Evolutionary conservation across 1,140 invertebrate genomes (phyloP).

Genomic region (Cylas formicarius): DNA sequence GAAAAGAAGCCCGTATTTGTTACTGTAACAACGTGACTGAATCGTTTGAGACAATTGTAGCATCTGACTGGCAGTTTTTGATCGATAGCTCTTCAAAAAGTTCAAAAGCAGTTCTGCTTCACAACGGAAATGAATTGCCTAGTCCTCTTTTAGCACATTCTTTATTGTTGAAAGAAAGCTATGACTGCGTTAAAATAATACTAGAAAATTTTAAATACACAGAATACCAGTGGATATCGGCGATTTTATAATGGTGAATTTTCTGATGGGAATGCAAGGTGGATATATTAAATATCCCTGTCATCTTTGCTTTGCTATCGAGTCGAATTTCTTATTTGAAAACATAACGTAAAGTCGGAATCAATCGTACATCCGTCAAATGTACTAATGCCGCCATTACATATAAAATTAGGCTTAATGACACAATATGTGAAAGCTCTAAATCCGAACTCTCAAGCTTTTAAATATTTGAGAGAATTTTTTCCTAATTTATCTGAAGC

Average conservation of each 20-base stretch:
- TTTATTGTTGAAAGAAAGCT: constrained; percentile 33
- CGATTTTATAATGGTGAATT: constrained; percentile 34
- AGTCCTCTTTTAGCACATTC: constrained; percentile 36
- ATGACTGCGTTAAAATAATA: constrained; percentile 31
- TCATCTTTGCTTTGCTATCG: constrained; percentile 37
- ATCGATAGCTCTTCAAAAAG: constrained; percentile 28
- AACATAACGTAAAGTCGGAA: constrained; percentile 34
- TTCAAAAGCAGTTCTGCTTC: constrained; percentile 37
- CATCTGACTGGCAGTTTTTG: too few relatives aligned
- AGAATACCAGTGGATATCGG: constrained; percentile 31
- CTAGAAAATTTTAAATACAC: constrained; percentile 34
- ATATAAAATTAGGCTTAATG: constrained; percentile 1
- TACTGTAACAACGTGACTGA: too few relatives aligned
- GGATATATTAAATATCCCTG: constrained; percentile 43
- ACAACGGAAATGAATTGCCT: constrained; percentile 36
- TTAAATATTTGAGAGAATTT: constrained; percentile 8
- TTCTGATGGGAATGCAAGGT: constrained; percentile 39
- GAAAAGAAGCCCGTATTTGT: constrained; percentile 10
- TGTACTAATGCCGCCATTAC: constrained; percentile 25
- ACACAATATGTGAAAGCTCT: constrained; percentile 3
- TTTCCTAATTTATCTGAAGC: constrained; percentile 1
- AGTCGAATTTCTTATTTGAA: constrained; percentile 28
- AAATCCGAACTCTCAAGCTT: not conserved
- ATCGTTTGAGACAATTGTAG: too few relatives aligned
- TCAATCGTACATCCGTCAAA: constrained; percentile 32